These are phyloP conservation scores for Pyrocoelia pectoralis DNA, from an alignment of 2,888 invertebrate species.

Conservation along the genomic window DNA sequence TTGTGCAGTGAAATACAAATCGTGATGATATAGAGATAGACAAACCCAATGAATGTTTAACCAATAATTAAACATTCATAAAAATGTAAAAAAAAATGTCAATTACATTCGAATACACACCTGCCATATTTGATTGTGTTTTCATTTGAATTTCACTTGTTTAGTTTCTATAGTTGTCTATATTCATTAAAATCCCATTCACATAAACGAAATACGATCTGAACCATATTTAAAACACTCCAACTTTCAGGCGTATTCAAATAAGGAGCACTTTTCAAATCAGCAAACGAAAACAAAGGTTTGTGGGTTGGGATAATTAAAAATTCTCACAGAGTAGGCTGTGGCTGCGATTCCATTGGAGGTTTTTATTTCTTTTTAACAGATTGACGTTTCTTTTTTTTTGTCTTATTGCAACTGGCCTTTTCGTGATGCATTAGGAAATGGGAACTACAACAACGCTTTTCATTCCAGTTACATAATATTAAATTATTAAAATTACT, in stretches of 20 bases:
- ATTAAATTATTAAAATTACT: background rate
- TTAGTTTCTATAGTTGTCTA: conserved; percentile 21
- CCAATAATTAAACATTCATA: background rate
- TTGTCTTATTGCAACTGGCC: conserved; percentile 10
- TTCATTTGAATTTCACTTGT: conserved; percentile 16
- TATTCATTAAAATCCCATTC: conserved; percentile 33
- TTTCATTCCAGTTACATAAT: background rate
- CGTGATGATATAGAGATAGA: background rate
- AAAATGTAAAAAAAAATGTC: background rate
- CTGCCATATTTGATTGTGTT: conserved; percentile 14
- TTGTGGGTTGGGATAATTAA: conserved; percentile 61
- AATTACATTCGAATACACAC: conserved; percentile 8
- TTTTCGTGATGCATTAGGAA: conserved; percentile 21
- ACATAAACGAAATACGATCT: conserved; percentile 29
- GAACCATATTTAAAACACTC: conserved; percentile 50
- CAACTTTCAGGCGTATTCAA: conserved; percentile 44
- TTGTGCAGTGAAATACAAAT: too few relatives aligned
- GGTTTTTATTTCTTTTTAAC: conserved; percentile 38
- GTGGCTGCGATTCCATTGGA: conserved; percentile 52
- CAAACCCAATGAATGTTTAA: background rate
- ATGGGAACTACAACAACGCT: conserved; percentile 15
- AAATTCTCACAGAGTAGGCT: conserved; percentile 55
- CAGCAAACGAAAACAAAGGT: conserved; percentile 57
- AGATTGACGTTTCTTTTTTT: conserved; percentile 14
- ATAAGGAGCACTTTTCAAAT: conserved; percentile 54